Base-by-base conservation (phyloP, 2,888 invertebrate genomes). In the Resseliella maxima region DNA sequence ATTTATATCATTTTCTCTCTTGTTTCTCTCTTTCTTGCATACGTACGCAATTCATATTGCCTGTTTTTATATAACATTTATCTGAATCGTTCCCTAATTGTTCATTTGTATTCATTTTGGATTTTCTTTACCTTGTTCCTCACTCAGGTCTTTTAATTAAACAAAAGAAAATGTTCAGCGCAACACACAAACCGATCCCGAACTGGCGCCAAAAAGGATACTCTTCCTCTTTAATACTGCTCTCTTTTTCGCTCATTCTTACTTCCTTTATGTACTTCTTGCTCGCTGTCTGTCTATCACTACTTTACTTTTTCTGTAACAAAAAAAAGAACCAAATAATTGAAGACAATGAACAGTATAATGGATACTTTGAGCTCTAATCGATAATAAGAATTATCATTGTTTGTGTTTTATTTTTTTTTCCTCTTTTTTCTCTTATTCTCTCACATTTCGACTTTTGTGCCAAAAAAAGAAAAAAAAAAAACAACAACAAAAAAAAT, bases 181-280 rank as follows among this genome's bases (percentile, higher is more conserved):
- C 59, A 24, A 18, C 12, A 35, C 72, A 27, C 31, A 31, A 36
- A 81, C 6, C 38, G 83, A 83, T 36, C 38, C 83, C 83, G 83
- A 38, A n/a, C 36, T 83, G 83, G 83, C 83, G 83, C 83, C 83
- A 83, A 83, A 83, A 83, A 83, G 83, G 83, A 83, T 83, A 38
- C 83, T 83, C 24, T 83, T 83, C 36, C 83, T 38, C 38, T n/a
- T n/a, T 83, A 83, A 83, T 83, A 36, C 31, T 72, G 72, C 15
- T 72, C 31, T 72, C 31, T 72, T 72, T 72, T 72, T 31, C 72
- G 15, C 35, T 72, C 24, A 0, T 59, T 24, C 35, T 72, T 35
- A 18, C 35, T 35, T 72, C 35, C 8, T 36, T 15, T 72, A 8
- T 5, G 24, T 64, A 54, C 18, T 64, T 64, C 31, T 64, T 27